A percentile compares a stretch with the other conserved stretches of the same genome.
phyloP scores from a whole-genome alignment of 92 coral and sea anemone species.

The Chrysogorgia sp. region DNA sequence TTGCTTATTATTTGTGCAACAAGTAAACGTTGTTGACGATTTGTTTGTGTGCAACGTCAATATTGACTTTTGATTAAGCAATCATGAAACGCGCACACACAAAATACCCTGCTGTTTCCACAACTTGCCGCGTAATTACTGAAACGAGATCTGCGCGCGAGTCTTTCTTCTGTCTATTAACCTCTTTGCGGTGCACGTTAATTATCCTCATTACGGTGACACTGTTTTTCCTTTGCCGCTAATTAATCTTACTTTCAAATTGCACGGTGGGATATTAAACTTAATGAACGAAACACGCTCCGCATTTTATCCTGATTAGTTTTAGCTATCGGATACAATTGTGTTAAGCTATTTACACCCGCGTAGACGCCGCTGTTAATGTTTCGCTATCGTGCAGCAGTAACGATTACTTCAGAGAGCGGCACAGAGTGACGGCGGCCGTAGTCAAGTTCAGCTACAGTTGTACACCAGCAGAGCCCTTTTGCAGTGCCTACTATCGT shows the following conservation, averaged over 20 bases:
- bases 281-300: conserved; percentile 30
- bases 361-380: conserved; percentile 4
- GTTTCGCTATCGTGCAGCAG: background rate
- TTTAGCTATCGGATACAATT: background rate
- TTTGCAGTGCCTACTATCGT: background rate
- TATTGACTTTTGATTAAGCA: conserved; percentile 28
- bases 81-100: background rate
- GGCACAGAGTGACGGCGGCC: background rate
- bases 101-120: background rate
- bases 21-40: background rate
- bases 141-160: background rate
- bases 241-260: conserved; percentile 37
- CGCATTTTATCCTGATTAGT: background rate
- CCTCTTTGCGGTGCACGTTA: background rate
- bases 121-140: conserved; percentile 12
- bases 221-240: conserved; percentile 36
- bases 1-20: background rate
- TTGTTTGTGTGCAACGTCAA: conserved; percentile 4
- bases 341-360: conserved; percentile 1
- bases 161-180: background rate
- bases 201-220: conserved; percentile 36
- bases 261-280: conserved; percentile 12
- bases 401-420: background rate
- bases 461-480: background rate
- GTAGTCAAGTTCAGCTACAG: background rate